phyloP scores from a whole-genome alignment of 1,140 invertebrate species.

The Drosophila nebulosa region DNA sequence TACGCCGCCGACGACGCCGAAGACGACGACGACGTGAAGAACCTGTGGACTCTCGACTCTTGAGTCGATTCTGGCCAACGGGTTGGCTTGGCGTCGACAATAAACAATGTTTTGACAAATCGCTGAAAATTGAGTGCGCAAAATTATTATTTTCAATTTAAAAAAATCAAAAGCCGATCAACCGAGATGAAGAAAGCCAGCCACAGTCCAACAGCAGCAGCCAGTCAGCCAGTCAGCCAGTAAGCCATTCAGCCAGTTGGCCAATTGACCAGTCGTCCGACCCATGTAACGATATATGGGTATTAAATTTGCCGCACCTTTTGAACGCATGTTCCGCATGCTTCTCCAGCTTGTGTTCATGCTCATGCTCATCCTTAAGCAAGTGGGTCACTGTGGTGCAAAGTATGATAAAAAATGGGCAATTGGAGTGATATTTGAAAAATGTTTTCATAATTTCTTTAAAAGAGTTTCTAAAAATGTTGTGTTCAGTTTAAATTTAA shows the following conservation, averaged over 20 bases:
- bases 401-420: background rate
- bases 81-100: conserved; percentile 63
- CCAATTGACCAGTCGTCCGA: no score
- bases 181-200: conserved; percentile 1
- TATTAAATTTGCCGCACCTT: conserved; percentile 69
- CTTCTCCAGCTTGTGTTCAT: conserved; percentile 26
- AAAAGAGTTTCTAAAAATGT: no score
- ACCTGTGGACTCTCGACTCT: no score
- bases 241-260: no score
- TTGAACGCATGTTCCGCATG: background rate
- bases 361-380: conserved; percentile 1
- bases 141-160: conserved; percentile 81
- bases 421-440: no score
- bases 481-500: no score
- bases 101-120: conserved; percentile 81
- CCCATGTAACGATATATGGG: conserved; percentile 65
- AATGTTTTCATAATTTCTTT: no score
- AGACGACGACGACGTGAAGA: background rate
- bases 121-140: conserved; percentile 81
- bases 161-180: conserved; percentile 57
- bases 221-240: no score
- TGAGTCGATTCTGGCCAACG: no score
- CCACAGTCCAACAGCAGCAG: conserved; percentile 25
- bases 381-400: conserved; percentile 23
- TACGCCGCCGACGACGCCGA: conserved; percentile 37